A percentile compares a stretch with the other conserved stretches of the same genome.
Conservation (phyloP, 2,888 invertebrate genomes). For the Mythimna lalbum region DNA sequence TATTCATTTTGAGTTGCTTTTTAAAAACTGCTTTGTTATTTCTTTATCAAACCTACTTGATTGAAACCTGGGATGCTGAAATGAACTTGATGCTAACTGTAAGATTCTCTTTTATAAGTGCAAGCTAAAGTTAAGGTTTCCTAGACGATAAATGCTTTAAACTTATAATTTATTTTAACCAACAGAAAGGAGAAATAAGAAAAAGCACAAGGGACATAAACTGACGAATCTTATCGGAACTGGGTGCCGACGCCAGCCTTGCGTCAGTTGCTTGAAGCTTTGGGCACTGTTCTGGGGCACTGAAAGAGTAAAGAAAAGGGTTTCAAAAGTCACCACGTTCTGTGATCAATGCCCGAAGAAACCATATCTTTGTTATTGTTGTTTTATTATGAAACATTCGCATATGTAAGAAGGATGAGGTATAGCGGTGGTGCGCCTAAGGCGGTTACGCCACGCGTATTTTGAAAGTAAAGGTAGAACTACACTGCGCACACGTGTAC, state of each 20-base stretch:
- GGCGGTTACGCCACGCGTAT: background rate
- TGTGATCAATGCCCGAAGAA: slow-evolving; percentile 63
- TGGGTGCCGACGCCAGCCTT: slow-evolving; percentile 52
- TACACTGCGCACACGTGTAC: too few relatives aligned
- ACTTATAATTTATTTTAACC: background rate
- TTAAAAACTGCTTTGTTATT: slow-evolving; percentile 5
- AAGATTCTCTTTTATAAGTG: background rate
- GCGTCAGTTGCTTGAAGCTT: slow-evolving; percentile 64
- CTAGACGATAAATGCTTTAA: background rate
- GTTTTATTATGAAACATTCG: slow-evolving; percentile 52
- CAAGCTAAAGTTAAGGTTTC: background rate
- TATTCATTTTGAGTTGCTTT: slow-evolving; percentile 11
- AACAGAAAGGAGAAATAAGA: slow-evolving; percentile 18
- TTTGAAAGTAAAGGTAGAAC: background rate
- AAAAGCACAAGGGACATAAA: slow-evolving; percentile 31
- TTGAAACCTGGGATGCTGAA: background rate
- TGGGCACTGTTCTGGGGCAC: slow-evolving; percentile 61
- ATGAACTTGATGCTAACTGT: background rate
- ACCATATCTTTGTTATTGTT: slow-evolving; percentile 56
- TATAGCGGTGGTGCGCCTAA: background rate
- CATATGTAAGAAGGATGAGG: background rate
- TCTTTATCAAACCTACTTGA: background rate
- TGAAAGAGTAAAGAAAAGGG: slow-evolving; percentile 56
- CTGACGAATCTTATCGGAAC: slow-evolving; percentile 56
- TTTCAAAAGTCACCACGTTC: slow-evolving; percentile 58